Evolutionary conservation across 2,888 invertebrate genomes (phyloP).

Genomic region (Liodrosophila aerea): DNA sequence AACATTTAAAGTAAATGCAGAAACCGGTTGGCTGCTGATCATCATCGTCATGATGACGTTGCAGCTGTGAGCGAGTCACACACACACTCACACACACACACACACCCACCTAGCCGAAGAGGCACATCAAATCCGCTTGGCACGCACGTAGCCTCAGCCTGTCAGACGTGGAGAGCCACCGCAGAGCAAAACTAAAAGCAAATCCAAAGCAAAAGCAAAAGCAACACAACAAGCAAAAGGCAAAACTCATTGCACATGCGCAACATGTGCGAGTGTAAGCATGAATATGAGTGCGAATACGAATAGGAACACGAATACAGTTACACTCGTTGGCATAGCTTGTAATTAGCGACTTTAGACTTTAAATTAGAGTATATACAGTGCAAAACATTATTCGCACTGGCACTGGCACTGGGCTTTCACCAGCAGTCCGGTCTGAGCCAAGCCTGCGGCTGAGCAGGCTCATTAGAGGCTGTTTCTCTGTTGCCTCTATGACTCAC

Average conservation of each 20-base stretch:
- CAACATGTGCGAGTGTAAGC: conserved; percentile 42
- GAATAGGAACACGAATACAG: conserved; percentile 26
- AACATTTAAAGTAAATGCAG: conserved; percentile 69
- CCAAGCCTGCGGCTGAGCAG: conserved; percentile 37
- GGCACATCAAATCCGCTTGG: conserved; percentile 67
- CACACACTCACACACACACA: conserved; percentile 19
- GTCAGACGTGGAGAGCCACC: conserved; percentile 44
- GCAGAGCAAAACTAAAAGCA: conserved; percentile 14
- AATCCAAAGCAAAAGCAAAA: no score
- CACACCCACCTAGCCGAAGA: conserved; percentile 19
- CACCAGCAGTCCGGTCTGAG: conserved; percentile 41
- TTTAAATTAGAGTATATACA: conserved; percentile 61
- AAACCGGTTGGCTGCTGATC: conserved; percentile 59
- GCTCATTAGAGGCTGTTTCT: conserved; percentile 57
- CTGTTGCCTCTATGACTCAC: conserved; percentile 50
- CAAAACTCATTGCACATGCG: conserved; percentile 72
- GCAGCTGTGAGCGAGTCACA: conserved; percentile 42
- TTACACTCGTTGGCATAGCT: conserved; percentile 26
- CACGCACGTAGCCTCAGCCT: conserved; percentile 63
- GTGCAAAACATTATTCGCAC: conserved; percentile 22
- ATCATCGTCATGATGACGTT: conserved; percentile 55
- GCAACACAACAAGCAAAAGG: no score
- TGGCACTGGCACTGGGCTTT: conserved; percentile 55
- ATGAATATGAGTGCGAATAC: conserved; percentile 18
- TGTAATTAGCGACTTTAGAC: conserved; percentile 66